These are phyloP conservation scores for Lepisosteus oculatus DNA, from an alignment of 2,113 vertebrate genomes.

Conservation along the genomic window DNA sequence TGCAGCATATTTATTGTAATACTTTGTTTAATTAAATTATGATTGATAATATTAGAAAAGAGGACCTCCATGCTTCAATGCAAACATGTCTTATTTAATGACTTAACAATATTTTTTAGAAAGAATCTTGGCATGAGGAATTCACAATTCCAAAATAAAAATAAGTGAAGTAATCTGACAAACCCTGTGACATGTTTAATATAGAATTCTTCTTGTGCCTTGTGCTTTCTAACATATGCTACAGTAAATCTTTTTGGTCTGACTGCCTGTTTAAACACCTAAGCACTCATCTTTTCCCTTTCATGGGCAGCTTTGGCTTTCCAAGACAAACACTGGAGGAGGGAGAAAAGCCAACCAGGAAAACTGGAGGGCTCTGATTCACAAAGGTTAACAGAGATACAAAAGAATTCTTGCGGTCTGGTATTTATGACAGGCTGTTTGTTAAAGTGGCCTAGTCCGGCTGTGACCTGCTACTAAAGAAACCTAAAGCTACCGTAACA, in stretches of 20 bases:
- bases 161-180: background rate
- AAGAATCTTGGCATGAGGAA: too few relatives aligned
- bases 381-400: slow-evolving; percentile 22
- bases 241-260: too few relatives aligned
- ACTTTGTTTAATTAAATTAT: too few relatives aligned
- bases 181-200: slow-evolving; percentile 7
- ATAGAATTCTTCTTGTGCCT: background rate
- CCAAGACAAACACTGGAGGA: background rate
- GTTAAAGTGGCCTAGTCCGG: slow-evolving; percentile 23
- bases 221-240: background rate
- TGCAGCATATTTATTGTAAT: too few relatives aligned
- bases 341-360: background rate
- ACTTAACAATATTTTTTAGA: too few relatives aligned
- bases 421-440: slow-evolving; percentile 35
- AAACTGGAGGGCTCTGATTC: slow-evolving; percentile 5
- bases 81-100: too few relatives aligned
- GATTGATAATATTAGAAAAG: too few relatives aligned
- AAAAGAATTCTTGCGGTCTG: slow-evolving; percentile 38
- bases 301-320: slow-evolving; percentile 16
- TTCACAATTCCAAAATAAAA: too few relatives aligned
- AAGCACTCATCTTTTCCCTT: slow-evolving; percentile 11
- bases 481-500: background rate
- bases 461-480: slow-evolving; percentile 24
- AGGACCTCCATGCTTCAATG: too few relatives aligned
- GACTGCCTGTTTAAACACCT: too few relatives aligned